These are phyloP conservation scores for Eupristina koningsbergeri DNA, from an alignment of 1,140 invertebrate genomes.

Conservation along the genomic window DNA sequence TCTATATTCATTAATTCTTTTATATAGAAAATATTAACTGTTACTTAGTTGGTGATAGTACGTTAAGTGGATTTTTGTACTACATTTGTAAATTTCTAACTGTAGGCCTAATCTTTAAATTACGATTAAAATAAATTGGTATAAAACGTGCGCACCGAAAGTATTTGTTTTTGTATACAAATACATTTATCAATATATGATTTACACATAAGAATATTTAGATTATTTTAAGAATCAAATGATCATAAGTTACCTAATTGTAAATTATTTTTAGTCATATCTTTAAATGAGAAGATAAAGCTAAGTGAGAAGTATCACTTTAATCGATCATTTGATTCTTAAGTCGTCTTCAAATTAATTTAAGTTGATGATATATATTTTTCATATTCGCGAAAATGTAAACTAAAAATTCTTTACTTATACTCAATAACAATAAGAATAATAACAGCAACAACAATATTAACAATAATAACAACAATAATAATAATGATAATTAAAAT, in stretches of 20 bases:
- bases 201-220: background rate
- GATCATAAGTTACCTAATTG: slow-evolving; percentile 37
- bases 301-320: background rate
- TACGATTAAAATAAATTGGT: background rate
- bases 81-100: slow-evolving; percentile 37
- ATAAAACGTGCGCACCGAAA: background rate
- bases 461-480: background rate
- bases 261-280: slow-evolving; percentile 13
- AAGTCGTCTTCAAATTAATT: slow-evolving; percentile 14
- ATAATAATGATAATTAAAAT: background rate
- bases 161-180: background rate
- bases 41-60: slow-evolving; percentile 43
- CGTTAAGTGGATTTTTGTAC: slow-evolving; percentile 8
- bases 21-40: slow-evolving; percentile 26
- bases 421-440: background rate
- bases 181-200: background rate
- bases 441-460: background rate
- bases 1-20: slow-evolving; percentile 19
- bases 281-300: background rate
- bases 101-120: slow-evolving; percentile 21
- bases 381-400: background rate
- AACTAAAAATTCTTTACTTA: background rate
- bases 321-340: slow-evolving; percentile 35
- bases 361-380: slow-evolving; percentile 6
- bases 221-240: slow-evolving; percentile 22